phyloP scores from a whole-genome alignment of 2,797 vertebrate genomes.

The Eulemur rubriventer region DNA sequence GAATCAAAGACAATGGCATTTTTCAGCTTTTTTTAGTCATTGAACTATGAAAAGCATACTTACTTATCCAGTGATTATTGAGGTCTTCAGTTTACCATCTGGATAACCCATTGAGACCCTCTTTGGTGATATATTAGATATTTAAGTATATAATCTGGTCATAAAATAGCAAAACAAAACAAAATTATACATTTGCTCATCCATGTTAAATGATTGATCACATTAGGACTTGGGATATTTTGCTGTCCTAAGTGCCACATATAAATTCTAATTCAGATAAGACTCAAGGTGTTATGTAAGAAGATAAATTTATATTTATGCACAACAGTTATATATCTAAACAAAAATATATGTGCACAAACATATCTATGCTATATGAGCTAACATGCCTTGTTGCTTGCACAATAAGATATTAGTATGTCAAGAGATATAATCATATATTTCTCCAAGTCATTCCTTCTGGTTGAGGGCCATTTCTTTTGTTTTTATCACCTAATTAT shows the following conservation, averaged over 20 bases:
- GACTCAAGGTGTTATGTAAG: background rate
- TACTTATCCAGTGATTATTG: background rate
- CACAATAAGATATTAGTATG: background rate
- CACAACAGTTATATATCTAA: background rate
- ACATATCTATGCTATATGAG: background rate
- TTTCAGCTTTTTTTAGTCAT: background rate
- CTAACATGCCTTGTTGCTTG: background rate
- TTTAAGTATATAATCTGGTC: background rate
- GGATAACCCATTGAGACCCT: background rate
- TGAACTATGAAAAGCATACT: background rate
- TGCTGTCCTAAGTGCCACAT: background rate
- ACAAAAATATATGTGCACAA: background rate
- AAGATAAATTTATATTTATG: background rate
- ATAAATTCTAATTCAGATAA: background rate
- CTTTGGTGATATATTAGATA: background rate
- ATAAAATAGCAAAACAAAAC: background rate
- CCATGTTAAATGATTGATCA: background rate
- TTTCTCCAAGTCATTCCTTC: background rate
- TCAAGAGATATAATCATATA: background rate
- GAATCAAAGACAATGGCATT: background rate
- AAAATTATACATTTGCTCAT: background rate
- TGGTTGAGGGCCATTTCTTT: background rate
- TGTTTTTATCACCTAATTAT: slow-evolving; percentile 6
- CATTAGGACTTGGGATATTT: background rate
- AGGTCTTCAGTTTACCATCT: background rate